These are phyloP conservation scores for Petrophora chlorosata DNA, from an alignment of 2,888 invertebrate species.

Conservation along the genomic window DNA sequence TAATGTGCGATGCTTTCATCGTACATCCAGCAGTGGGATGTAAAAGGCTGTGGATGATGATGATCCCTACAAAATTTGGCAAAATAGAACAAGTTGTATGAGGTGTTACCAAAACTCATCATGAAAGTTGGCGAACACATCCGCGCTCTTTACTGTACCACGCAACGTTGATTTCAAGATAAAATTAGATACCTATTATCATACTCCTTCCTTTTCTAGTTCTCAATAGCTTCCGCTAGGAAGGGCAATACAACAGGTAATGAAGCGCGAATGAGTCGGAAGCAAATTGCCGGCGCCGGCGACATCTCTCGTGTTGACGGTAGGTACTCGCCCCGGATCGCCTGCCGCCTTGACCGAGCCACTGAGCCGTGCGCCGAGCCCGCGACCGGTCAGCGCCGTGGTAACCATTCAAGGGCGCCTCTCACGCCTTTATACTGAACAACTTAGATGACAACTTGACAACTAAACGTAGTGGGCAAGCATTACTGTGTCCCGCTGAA, in stretches of 20 bases:
- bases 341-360: conserved; percentile 63
- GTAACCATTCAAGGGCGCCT: conserved; percentile 34
- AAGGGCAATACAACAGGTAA: conserved; percentile 23
- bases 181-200: no score
- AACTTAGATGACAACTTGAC: not conserved
- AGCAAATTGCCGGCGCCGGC: conserved; percentile 34
- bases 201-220: no score
- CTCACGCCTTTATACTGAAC: conserved; percentile 25
- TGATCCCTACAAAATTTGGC: no score
- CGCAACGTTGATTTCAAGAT: no score
- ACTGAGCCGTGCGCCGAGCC: conserved; percentile 47
- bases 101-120: no score
- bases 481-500: no score
- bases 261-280: conserved; percentile 44
- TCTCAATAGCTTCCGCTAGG: conserved; percentile 15
- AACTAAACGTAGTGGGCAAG: not conserved
- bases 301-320: conserved; percentile 27
- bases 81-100: no score
- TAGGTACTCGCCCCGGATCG: conserved; percentile 38
- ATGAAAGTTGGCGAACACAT: no score
- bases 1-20: no score
- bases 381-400: conserved; percentile 39
- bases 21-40: no score
- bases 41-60: no score
- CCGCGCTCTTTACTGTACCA: no score